Conservation (phyloP, 2,797 vertebrate genomes). For the Leptoclinus maculatus region DNA sequence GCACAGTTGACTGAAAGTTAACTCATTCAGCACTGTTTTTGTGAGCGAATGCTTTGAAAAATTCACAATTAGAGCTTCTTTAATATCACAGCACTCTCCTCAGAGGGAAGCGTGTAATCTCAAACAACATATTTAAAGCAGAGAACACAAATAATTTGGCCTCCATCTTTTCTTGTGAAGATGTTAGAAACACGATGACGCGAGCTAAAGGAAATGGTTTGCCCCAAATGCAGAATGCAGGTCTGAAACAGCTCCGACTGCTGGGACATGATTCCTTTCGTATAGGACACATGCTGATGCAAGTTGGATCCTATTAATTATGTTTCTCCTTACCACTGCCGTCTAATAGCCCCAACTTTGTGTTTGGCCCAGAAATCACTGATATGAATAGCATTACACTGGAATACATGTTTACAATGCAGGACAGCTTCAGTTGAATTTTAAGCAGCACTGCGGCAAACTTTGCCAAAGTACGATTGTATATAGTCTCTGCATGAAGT, state of each 20-base stretch:
- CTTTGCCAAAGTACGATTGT: not conserved
- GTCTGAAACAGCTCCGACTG: constrained; percentile 34
- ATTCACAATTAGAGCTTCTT: not conserved
- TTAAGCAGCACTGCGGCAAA: constrained; percentile 41
- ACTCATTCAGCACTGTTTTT: not conserved
- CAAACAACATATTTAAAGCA: constrained; percentile 5
- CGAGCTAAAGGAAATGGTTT: constrained; percentile 3
- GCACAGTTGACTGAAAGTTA: not conserved
- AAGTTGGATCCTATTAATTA: constrained; percentile 35
- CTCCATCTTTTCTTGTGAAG: not conserved
- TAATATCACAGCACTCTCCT: constrained; percentile 9
- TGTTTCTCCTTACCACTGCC: constrained; percentile 8
- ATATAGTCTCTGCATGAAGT: not conserved
- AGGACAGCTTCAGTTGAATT: constrained; percentile 27
- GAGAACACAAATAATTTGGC: not conserved
- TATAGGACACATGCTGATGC: constrained; percentile 16
- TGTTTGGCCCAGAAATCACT: constrained; percentile 37
- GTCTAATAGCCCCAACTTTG: constrained; percentile 34
- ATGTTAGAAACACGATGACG: constrained; percentile 1
- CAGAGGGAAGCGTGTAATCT: not conserved
- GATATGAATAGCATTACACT: constrained; percentile 33
- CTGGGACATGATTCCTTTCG: constrained; percentile 23
- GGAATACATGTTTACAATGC: constrained; percentile 42
- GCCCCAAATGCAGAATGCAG: constrained; percentile 38
- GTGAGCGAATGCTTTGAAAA: not conserved